Evolutionary conservation across 2,888 invertebrate species (phyloP).

Genomic region (Acheta domesticus): DNA sequence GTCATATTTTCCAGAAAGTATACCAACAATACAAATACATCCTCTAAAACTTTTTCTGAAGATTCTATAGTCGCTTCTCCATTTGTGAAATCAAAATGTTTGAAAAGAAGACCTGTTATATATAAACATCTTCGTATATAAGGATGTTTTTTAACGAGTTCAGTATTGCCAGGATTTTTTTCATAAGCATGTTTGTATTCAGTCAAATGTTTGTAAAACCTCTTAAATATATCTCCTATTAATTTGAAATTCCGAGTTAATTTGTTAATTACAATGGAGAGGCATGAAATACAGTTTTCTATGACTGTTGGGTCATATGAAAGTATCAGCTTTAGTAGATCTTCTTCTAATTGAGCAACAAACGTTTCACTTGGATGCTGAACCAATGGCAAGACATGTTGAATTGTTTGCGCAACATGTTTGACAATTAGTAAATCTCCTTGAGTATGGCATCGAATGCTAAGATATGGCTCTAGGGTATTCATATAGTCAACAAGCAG

Average conservation of each 20-base stretch:
- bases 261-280: constrained; percentile 55
- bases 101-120: constrained; percentile 56
- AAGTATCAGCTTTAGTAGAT: constrained; percentile 53
- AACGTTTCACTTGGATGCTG: constrained; percentile 58
- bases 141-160: constrained; percentile 44
- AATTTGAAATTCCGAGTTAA: constrained; percentile 55
- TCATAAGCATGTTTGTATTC: constrained; percentile 44
- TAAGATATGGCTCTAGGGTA: background rate
- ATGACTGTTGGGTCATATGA: constrained; percentile 52
- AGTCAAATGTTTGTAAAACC: constrained; percentile 49
- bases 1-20: background rate
- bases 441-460: constrained; percentile 43
- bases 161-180: constrained; percentile 45
- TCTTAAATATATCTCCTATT: constrained; percentile 54
- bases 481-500: background rate
- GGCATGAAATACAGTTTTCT: constrained; percentile 54
- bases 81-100: constrained; percentile 57
- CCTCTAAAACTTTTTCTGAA: background rate
- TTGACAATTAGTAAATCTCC: constrained; percentile 51
- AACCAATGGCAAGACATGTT: constrained; percentile 58
- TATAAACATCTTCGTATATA: constrained; percentile 52
- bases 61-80: constrained; percentile 42
- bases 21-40: background rate
- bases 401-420: constrained; percentile 54
- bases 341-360: constrained; percentile 55